Conservation (phyloP, 2,113 vertebrate species). For the Mustela lutreola region DNA sequence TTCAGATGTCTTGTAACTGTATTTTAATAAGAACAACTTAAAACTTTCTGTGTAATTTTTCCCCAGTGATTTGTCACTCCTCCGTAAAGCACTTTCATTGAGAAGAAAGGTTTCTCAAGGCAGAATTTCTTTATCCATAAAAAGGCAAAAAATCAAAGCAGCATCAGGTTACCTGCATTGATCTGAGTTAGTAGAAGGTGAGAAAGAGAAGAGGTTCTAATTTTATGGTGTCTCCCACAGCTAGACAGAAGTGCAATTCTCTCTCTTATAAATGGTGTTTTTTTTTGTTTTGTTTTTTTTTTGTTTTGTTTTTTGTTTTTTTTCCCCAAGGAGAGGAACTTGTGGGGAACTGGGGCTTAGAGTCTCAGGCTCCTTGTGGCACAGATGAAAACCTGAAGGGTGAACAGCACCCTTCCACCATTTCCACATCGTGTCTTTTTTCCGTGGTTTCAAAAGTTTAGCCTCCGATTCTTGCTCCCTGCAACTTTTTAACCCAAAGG, state of each 20-base stretch:
- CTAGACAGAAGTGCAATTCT: neutral
- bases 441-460: neutral
- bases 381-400: neutral
- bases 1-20: neutral
- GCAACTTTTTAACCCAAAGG: neutral
- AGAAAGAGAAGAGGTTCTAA: neutral
- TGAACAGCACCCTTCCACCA: neutral
- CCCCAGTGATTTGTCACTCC: neutral
- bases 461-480: neutral
- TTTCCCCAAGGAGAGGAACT: neutral
- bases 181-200: neutral
- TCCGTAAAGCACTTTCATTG: slow-evolving; percentile 8
- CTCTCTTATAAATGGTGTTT: neutral
- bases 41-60: neutral
- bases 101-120: neutral
- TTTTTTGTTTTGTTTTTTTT: too few relatives aligned
- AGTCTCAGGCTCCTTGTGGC: neutral
- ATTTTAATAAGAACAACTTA: neutral
- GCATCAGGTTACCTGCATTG: neutral
- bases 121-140: slow-evolving; percentile 14
- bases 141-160: neutral
- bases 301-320: too few relatives aligned
- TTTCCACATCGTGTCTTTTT: neutral
- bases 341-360: neutral
- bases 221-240: neutral